Percentiles rank a stretch among this genome's conserved stretches.
Evolutionary conservation across 2,888 invertebrate species (phyloP).

Genomic region (Ectropis crepuscularia): DNA sequence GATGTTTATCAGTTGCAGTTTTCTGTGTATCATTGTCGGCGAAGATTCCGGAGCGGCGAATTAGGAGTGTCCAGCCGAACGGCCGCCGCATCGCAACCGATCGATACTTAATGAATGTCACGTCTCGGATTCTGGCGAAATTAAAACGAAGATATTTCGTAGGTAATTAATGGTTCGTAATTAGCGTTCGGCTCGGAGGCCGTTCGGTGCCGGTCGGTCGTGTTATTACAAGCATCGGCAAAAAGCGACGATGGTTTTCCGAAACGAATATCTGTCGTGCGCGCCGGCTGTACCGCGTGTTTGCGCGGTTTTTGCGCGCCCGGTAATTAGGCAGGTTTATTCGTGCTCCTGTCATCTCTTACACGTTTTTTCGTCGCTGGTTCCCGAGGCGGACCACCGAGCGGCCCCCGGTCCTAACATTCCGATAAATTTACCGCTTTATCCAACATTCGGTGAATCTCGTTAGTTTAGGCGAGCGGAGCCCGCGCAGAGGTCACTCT

Average conservation of each 20-base stretch:
- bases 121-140: slow-evolving; percentile 57
- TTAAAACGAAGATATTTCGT: slow-evolving; percentile 64
- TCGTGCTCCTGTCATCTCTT: slow-evolving; percentile 79
- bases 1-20: slow-evolving; percentile 20
- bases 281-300: slow-evolving; percentile 66
- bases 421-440: slow-evolving; percentile 83
- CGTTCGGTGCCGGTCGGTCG: slow-evolving; percentile 57
- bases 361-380: slow-evolving; percentile 73
- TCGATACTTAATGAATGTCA: slow-evolving; percentile 63
- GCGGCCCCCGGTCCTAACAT: slow-evolving; percentile 61
- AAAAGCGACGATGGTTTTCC: slow-evolving; percentile 61
- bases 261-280: slow-evolving; percentile 68
- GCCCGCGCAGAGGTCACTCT: slow-evolving; percentile 80
- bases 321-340: slow-evolving; percentile 76
- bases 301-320: slow-evolving; percentile 67
- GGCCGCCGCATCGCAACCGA: slow-evolving; percentile 56
- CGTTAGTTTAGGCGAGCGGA: slow-evolving; percentile 73
- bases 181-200: slow-evolving; percentile 57
- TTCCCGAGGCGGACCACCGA: slow-evolving; percentile 74
- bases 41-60: slow-evolving; percentile 34
- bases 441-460: slow-evolving; percentile 82
- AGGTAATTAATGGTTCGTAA: slow-evolving; percentile 68
- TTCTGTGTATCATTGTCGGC: slow-evolving; percentile 21
- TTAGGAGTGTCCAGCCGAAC: slow-evolving; percentile 44
- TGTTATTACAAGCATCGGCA: slow-evolving; percentile 61